phyloP scores from a whole-genome alignment of 2,113 vertebrate genomes.

The Urocynchramus pylzowi region DNA sequence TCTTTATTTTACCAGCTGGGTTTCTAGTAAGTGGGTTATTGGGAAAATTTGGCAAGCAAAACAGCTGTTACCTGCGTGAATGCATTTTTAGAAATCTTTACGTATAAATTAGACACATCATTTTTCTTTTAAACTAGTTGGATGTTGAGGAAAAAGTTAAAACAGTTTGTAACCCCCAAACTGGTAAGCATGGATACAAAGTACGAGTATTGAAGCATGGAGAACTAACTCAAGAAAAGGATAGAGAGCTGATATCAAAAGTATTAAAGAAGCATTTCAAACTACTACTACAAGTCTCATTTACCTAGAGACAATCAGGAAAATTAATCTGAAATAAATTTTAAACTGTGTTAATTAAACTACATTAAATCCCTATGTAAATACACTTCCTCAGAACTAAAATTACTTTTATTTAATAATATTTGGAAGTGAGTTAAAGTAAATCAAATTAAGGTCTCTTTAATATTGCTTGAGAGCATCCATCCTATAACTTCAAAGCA shows the following conservation, averaged over 20 bases:
- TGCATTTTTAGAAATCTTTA: not conserved
- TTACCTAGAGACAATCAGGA: not conserved
- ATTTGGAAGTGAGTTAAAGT: not conserved
- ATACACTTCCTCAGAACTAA: not conserved
- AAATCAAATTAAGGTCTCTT: not conserved
- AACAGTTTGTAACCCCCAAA: not conserved
- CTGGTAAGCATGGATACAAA: not conserved
- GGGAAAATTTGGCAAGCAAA: not conserved
- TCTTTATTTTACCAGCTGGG: not conserved
- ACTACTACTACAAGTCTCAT: not conserved
- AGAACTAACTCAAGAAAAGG: not conserved
- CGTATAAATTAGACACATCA: not conserved
- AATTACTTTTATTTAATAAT: slow-evolving; percentile 16
- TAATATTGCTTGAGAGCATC: not conserved
- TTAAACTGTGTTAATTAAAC: slow-evolving; percentile 10
- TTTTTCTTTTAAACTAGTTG: not conserved
- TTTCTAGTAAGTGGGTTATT: not conserved
- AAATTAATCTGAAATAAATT: slow-evolving; percentile 9
- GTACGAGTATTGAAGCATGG: not conserved
- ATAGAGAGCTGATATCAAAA: not conserved
- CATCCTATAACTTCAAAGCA: not conserved
- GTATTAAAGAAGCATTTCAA: not conserved
- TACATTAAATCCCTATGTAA: not conserved
- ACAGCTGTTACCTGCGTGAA: not conserved
- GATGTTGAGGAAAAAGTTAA: not conserved